Evolutionary conservation across 2,888 invertebrate genomes (phyloP).

Genomic region (Philonicus albiceps): DNA sequence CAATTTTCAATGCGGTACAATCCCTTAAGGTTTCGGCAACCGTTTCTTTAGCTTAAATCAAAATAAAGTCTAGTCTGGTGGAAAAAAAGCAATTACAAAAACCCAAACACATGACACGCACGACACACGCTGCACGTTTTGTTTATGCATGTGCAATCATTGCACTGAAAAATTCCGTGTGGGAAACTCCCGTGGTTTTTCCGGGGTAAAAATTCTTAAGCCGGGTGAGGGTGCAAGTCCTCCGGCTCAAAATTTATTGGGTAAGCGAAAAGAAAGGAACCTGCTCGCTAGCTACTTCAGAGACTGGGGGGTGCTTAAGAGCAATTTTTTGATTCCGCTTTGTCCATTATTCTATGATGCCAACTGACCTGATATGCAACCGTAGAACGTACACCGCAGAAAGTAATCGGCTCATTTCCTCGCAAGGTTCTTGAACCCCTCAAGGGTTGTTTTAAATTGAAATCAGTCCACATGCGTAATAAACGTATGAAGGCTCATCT

Average conservation of each 20-base stretch:
- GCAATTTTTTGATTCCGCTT: constrained; percentile 27
- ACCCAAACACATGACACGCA: constrained; percentile 28
- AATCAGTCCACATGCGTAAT: constrained; percentile 46
- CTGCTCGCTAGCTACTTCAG: background rate
- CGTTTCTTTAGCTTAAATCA: background rate
- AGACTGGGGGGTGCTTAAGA: background rate
- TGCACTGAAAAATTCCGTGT: background rate
- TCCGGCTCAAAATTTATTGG: background rate
- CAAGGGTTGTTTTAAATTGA: constrained; percentile 46
- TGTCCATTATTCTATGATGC: background rate
- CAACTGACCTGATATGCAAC: background rate
- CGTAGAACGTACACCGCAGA: background rate
- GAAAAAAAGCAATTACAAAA: constrained; percentile 20
- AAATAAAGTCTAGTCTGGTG: background rate
- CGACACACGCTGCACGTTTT: constrained; percentile 13
- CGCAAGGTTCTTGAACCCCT: constrained; percentile 42
- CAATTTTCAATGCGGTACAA: background rate
- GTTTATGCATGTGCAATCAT: constrained; percentile 36
- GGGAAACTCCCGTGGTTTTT: constrained; percentile 31
- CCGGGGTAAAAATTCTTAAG: background rate
- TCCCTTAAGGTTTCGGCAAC: background rate
- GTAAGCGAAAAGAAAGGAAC: background rate
- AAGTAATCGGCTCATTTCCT: constrained; percentile 29
- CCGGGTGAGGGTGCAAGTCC: background rate
- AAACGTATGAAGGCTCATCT: background rate